A percentile compares a stretch with the other conserved stretches of the same genome.
phyloP scores from a whole-genome alignment of 2,888 invertebrate genomes.

The Muschampia plurimacula region DNA sequence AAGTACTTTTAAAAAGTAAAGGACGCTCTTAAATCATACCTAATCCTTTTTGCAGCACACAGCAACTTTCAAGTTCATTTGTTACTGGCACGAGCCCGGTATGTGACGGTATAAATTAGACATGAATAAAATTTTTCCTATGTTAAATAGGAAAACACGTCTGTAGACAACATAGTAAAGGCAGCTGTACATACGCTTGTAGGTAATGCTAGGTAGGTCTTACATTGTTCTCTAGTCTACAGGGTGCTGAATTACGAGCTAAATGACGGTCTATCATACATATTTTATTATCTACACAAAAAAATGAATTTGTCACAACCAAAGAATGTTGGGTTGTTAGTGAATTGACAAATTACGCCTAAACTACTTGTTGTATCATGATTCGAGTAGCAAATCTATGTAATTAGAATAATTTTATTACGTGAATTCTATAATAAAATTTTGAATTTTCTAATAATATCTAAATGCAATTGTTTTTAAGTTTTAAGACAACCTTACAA shows the following conservation, averaged over 20 bases:
- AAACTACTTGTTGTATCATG: constrained; percentile 41
- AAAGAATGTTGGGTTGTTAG: constrained; percentile 61
- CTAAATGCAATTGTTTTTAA: constrained; percentile 27
- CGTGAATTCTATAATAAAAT: constrained; percentile 24
- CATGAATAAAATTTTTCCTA: neutral
- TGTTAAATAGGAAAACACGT: neutral
- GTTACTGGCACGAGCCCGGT: constrained; percentile 2
- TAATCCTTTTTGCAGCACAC: neutral
- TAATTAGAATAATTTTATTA: constrained; percentile 35
- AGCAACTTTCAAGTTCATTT: constrained; percentile 13
- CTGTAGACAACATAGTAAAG: constrained; percentile 44
- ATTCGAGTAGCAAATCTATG: constrained; percentile 14
- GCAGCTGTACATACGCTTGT: constrained; percentile 74
- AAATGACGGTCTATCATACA: constrained; percentile 57
- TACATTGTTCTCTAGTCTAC: constrained; percentile 73
- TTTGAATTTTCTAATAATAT: constrained; percentile 27
- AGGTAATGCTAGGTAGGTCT: constrained; percentile 70
- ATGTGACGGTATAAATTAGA: neutral
- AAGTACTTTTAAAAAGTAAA: no score
- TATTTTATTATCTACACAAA: constrained; percentile 41
- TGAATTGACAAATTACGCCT: constrained; percentile 41
- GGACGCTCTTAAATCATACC: no score
- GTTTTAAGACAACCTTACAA: neutral
- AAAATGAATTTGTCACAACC: constrained; percentile 50
- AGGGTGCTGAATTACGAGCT: constrained; percentile 68